Percentiles rank a stretch among this genome's conserved stretches.
Conservation (phyloP, 2,113 vertebrate species). For the Heterotis niloticus region DNA sequence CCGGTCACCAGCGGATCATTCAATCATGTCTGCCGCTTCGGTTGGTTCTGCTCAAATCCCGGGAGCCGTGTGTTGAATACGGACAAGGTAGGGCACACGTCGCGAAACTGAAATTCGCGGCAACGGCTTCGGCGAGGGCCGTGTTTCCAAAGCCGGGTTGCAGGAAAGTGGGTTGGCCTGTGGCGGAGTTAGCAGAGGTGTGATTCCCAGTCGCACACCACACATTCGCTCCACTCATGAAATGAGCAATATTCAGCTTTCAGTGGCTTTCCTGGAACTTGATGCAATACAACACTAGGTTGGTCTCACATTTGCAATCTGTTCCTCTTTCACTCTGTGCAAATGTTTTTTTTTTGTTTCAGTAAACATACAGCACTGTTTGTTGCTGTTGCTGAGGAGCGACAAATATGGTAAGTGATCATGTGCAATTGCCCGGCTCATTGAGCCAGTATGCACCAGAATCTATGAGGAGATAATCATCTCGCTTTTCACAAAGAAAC, state of each 20-base stretch:
- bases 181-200: neutral
- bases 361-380: neutral
- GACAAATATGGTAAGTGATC: neutral
- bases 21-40: conserved; percentile 2
- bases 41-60: neutral
- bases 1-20: neutral
- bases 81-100: neutral
- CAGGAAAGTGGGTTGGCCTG: neutral
- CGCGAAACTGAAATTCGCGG: neutral
- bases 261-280: conserved; percentile 20
- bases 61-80: neutral
- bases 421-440: neutral
- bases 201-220: conserved; percentile 12
- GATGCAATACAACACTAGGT: neutral
- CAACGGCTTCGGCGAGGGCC: neutral
- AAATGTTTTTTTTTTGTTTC: neutral
- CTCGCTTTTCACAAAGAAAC: neutral
- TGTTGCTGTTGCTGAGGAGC: neutral
- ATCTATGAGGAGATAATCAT: conserved; percentile 9
- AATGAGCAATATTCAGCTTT: conserved; percentile 23
- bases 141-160: conserved; percentile 5
- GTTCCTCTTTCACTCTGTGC: neutral
- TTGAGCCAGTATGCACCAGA: neutral
- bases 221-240: conserved; percentile 7
- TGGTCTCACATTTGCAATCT: neutral